Base-by-base conservation (phyloP, 2,797 vertebrate species). In the Lacerta agilis region DNA sequence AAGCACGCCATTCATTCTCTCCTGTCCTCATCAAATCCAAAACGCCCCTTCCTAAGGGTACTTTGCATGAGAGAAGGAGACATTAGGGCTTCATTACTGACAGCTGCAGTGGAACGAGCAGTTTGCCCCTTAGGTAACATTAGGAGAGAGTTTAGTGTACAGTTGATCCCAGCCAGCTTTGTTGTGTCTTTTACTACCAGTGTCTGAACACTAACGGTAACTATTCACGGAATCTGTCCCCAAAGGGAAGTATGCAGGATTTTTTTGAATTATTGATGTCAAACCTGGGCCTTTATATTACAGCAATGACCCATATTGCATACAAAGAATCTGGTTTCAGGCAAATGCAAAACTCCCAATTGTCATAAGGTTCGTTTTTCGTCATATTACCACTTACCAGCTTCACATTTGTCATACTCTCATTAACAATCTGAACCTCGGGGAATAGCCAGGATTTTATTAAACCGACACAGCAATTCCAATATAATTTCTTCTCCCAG, bases 251-350 rank as follows among this genome's bases (percentile, higher is more conserved):
- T 58, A 10, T 8, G 23, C 83, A 93, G 23, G 77, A 85, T 87
- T 11, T 0, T 0, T 55, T 91, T 86, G 88, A 93, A 87, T 90
- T 93, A 86, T 75, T 91, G n/a, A 64, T 91, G 79, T 88, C 82
- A 94, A 93, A 93, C 86, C n/a, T 85, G 43, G 87, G 20, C 33
- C 4, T 92, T 90, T 94, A 61, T 87, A 89, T 89, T 86, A 84
- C 5, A 79, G 8, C 55, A 78, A 27, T 3, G 86, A n/a, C n/a
- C 27, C 79, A 11, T 33, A 43, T 1, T 38, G 83, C 43, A 5
- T 71, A 83, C 88, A 76, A 78, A 11, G 41, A 45, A 64, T 3
- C 45, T 55, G 82, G 0, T 66, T 88, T 83, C 38, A 83, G 73
- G 11, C 76, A 89, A 91, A 88, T 0, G 3, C 49, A 78, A 82